Base-by-base conservation (phyloP, 1,140 invertebrate genomes). In the Trichonephila clavata region DNA sequence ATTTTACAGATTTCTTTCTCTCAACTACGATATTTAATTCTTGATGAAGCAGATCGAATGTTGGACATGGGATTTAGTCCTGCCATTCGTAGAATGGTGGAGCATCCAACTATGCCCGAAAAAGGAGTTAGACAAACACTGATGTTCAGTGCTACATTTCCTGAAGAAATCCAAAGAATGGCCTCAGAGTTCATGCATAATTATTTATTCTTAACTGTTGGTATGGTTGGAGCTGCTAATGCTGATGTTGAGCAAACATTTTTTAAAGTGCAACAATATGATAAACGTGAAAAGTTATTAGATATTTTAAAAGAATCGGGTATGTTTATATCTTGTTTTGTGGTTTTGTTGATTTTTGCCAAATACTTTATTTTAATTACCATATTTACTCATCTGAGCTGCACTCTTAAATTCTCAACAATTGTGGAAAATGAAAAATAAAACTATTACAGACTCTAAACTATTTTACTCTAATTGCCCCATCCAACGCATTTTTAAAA, bases 151-250 rank as follows among this genome's bases (percentile, higher is more conserved):
- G 96, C 96, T 10, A 97, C 96, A 18, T 97, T 97, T 94, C 96
- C 96, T 4, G 94, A 95, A 18, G 95, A 96, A 91, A 96, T 97
- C 39, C 96, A 96, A 94, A 94, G 95, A 87, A 94, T 96, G 50
- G 96, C 96, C n/a, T 94, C 94, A 63, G 95, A 96, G 59, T 96
- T 96, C 90, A 94, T 97, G 10, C 95, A 96, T 86, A 96, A 98
- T 94, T 99, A 99, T 95, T 94, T 99, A 1, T 99, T 99, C 95
- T 96, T 99, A 0, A 96, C 97, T 4, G 97, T 99, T 61, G 98
- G 98, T 24, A 97, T 98, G 2, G 97, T 99, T 0, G 99, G 99
- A 1, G 98, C 98, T 32, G 99, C 99, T 5, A 99, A 98, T 95
- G 96, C 97, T 0, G 98, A 99, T 96, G 98, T 99, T 0, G 97